Evolutionary conservation across 2,888 invertebrate species (phyloP), one percentile per base, ranked within the genome.

Genomic region (Leptinotarsa juncta): DNA sequence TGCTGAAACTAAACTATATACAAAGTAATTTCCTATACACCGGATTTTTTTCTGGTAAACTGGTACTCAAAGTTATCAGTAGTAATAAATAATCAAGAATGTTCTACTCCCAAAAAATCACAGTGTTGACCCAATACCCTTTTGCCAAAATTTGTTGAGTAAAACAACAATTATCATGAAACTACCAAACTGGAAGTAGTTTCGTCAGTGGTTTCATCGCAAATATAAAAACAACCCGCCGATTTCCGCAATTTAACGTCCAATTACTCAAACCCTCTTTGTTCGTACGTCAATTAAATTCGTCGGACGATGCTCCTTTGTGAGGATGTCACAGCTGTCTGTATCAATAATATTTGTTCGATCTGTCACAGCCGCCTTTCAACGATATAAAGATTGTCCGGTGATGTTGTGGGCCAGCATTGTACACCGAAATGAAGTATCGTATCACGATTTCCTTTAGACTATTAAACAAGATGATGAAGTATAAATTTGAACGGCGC

Each of bases 391-490:
- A 62, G 51, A 51, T 50, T 60, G 60, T 62, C 62, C 62, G 62
- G 32, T 62, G 67, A 68, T 65, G 67, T 68, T 55, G 51, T 67
- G 74, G 78, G 76, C 72, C 20, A 60, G 62, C 67, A 60, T 67
- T 67, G 57, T 67, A 49, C 53, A 74, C 68, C 74, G 76, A 77
- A 81, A 77, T 78, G 79, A 83, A 81, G 79, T 78, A 81, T 78
- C 76, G 76, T 80, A 84, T 85, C 84, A 83, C 82, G 83, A 83
- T 82, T 82, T 82, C 81, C 81, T 82, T 81, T 79, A 78, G 79
- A 82, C 84, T 84, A 85, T 85, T 84, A 85, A 83, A 80, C 81
- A 80, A 78, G 82, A 85, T 85, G 85, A 85, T 84, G 82, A 83
- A 81, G 83, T 83, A 82, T 79, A 83, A 82, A 81, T 76, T 16